These are phyloP conservation scores for Idaea biselata DNA, from an alignment of 2,888 invertebrate genomes.

Conservation along the genomic window DNA sequence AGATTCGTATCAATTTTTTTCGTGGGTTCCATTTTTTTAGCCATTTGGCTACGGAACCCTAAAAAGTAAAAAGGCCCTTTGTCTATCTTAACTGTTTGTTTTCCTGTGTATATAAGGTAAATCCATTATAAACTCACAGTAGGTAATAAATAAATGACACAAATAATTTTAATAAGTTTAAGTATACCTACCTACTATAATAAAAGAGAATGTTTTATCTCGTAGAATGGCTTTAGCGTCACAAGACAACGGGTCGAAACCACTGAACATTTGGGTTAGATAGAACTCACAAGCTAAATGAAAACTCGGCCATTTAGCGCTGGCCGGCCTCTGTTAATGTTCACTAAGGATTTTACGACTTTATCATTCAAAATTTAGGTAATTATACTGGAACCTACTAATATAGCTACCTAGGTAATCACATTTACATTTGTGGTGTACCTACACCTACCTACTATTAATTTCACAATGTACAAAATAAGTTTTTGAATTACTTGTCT, in stretches of 20 bases:
- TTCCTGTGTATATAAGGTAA: no score
- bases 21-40: no score
- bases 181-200: neutral
- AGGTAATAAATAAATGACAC: neutral
- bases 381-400: neutral
- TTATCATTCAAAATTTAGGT: neutral
- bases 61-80: no score
- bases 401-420: neutral
- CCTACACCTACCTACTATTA: no score
- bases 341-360: neutral
- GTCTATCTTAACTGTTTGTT: no score
- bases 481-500: no score
- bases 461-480: no score
- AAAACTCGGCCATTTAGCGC: neutral
- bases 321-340: neutral
- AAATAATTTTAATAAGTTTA: neutral
- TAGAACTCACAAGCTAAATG: neutral
- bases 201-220: neutral
- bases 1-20: no score
- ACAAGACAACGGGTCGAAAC: neutral
- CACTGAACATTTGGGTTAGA: neutral
- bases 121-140: neutral
- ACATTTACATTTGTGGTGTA: neutral
- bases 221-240: neutral
- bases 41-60: no score